phyloP scores from a whole-genome alignment of 2,888 invertebrate species.

The Netelia fuscicornis region DNA sequence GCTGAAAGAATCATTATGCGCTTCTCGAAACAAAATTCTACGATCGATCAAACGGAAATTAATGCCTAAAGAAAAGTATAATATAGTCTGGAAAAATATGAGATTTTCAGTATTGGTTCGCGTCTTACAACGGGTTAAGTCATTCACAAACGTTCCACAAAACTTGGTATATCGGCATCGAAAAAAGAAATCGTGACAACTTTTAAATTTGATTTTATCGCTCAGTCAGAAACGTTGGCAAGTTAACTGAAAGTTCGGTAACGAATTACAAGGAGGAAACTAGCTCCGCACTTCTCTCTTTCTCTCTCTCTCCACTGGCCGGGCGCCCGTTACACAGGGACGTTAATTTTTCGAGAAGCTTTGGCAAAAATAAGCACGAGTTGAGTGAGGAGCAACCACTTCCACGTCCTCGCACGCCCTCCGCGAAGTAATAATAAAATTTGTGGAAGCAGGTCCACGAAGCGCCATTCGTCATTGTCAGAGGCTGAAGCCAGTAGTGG shows the following conservation, averaged over 20 bases:
- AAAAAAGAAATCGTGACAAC: slow-evolving; percentile 19
- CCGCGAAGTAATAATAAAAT: slow-evolving; percentile 79
- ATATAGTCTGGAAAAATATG: neutral
- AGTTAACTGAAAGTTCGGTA: slow-evolving; percentile 52
- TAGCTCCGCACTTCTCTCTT: slow-evolving; percentile 5
- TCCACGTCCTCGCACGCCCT: slow-evolving; percentile 68
- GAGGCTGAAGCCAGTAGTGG: slow-evolving; percentile 38
- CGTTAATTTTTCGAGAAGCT: slow-evolving; percentile 57
- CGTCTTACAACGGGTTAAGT: neutral
- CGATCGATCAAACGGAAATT: slow-evolving; percentile 63
- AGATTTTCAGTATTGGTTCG: neutral
- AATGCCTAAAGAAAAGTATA: slow-evolving; percentile 44
- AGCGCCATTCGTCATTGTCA: slow-evolving; percentile 82
- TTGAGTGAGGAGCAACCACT: slow-evolving; percentile 41
- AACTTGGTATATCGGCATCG: too few species aligned
- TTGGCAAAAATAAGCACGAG: slow-evolving; percentile 53
- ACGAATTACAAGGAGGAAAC: slow-evolving; percentile 43
- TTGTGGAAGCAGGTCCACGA: slow-evolving; percentile 75
- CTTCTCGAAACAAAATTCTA: slow-evolving; percentile 43
- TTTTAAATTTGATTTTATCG: slow-evolving; percentile 43
- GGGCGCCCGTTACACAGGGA: slow-evolving; percentile 28
- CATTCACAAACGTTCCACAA: too few species aligned
- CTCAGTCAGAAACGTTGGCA: slow-evolving; percentile 24
- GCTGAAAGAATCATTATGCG: slow-evolving; percentile 69
- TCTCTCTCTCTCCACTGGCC: neutral